Conservation (phyloP, 1,140 invertebrate species). For the Eumeta japonica region DNA sequence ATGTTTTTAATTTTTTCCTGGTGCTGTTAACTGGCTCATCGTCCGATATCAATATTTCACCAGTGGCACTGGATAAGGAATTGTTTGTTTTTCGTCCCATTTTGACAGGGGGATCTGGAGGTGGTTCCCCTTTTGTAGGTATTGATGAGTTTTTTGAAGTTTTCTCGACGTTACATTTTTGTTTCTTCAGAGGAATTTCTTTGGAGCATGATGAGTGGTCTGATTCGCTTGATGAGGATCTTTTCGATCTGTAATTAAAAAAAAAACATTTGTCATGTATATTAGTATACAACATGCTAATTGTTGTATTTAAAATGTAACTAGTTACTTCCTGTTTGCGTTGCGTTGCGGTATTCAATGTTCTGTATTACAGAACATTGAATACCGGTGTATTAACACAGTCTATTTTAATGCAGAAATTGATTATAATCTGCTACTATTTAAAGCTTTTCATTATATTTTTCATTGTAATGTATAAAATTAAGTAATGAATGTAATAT, state of each 20-base stretch:
- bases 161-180: conserved; percentile 25
- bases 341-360: no score
- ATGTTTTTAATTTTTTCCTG: conserved; percentile 64
- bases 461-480: no score
- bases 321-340: no score
- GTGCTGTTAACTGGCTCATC: conserved; percentile 46
- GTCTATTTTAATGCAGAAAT: no score
- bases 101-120: conserved; percentile 52
- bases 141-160: conserved; percentile 39
- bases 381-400: no score
- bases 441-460: no score
- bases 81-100: conserved; percentile 83
- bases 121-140: conserved; percentile 47
- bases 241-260: conserved; percentile 30
- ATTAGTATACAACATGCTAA: conserved; percentile 1
- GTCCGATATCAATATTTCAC: conserved; percentile 75
- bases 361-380: no score
- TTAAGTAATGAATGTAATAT: no score
- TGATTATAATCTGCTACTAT: no score
- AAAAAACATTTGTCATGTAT: no score
- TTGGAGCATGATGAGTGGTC: conserved; percentile 26
- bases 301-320: neutral
- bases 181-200: conserved; percentile 32
- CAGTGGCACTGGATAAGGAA: conserved; percentile 78
- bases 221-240: conserved; percentile 28